Base-by-base conservation (phyloP, 2,888 invertebrate species). In the Notodonta dromedarius region DNA sequence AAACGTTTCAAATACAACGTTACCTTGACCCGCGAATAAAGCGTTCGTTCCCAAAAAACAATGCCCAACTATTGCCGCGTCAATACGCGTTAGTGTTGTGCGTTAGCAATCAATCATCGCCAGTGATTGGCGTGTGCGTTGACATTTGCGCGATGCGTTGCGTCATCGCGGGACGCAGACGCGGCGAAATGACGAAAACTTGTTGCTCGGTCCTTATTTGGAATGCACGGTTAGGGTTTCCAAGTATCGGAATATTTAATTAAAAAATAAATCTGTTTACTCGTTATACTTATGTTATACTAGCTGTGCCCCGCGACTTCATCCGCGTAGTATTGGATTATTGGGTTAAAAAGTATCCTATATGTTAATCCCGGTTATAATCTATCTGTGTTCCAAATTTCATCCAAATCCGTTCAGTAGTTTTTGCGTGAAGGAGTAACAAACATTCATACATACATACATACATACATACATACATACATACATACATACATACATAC, bases 131-230 rank as follows among this genome's bases (percentile, higher is more conserved):
- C 74, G 58, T 76, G 56, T 48, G 68, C 83, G 56, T 77, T 88
- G 88, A 87, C 88, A 87, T 86, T 86, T 82, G 79, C 70, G 63
- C 24, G 76, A 87, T 87, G 78, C 86, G 80, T 85, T 83, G 88
- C 73, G 62, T 40, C 61, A 61, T 74, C 78, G 82, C 81, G 56
- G 4, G 16, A 24, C 53, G 53, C 13, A 13, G 32, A 39, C 42
- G 56, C 81, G 76, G 73, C 82, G 70, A 80, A 83, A 82, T 85
- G 83, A 85, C 84, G 85, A 82, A 85, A 85, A 84, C 83, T 70
- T 83, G 80, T 82, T 80, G 66, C 79, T 56, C 66, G 66, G 73
- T 74, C 83, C 82, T 76, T 80, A 78, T 82, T 77, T 64, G 73
- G 76, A 73, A 73, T 71, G 72, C 56, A 8, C 39, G 8, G 46